Conservation (phyloP, 2,888 invertebrate genomes). For the Dioctria rufipes region DNA sequence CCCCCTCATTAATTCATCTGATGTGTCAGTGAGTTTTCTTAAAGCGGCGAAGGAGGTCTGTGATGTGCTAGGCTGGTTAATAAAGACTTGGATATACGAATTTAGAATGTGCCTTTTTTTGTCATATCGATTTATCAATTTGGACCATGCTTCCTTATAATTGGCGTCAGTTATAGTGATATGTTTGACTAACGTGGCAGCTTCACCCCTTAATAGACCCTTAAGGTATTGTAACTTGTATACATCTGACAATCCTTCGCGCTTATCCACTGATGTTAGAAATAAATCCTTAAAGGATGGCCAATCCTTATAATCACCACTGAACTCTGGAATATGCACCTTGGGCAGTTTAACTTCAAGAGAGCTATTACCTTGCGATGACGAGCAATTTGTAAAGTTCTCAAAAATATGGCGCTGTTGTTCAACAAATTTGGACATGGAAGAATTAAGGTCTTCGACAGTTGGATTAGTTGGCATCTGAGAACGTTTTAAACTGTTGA, state of each 20-base stretch:
- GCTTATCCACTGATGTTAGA: background rate
- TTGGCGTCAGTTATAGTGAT: background rate
- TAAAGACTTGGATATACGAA: background rate
- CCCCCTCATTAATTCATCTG: conserved; percentile 20
- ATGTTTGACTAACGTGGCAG: background rate
- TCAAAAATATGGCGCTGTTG: background rate
- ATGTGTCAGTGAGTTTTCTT: background rate
- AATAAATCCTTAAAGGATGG: conserved; percentile 15
- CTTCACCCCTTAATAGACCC: background rate
- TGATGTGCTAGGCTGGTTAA: background rate
- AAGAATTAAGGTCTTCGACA: background rate
- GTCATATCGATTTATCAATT: background rate
- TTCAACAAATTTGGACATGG: background rate
- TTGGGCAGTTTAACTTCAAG: background rate
- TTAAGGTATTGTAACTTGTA: conserved; percentile 37
- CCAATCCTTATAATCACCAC: conserved; percentile 18
- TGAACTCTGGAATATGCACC: background rate
- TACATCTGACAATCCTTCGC: background rate
- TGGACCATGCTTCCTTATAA: background rate
- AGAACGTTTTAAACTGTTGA: too few relatives aligned
- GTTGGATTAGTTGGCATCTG: too few relatives aligned
- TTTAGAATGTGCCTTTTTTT: conserved; percentile 18
- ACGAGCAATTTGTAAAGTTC: background rate
- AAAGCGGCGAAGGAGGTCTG: background rate
- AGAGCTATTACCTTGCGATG: background rate